Evolutionary conservation across 2,888 invertebrate genomes (phyloP), one percentile per base, ranked within the genome.

Genomic region (Rhimphoctona megacephalus): DNA sequence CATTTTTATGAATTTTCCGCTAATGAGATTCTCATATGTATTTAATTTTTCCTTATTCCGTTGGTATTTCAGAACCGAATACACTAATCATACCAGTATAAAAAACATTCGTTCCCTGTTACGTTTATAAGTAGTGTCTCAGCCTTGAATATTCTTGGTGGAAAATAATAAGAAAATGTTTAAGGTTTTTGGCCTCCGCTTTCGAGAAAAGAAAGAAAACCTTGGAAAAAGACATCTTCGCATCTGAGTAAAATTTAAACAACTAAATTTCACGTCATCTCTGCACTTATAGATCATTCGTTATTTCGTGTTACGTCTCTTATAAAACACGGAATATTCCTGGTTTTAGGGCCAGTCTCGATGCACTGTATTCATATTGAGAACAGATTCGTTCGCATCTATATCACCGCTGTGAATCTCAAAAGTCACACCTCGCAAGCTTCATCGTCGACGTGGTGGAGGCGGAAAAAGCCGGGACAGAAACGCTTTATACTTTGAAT

Each of bases 401-500:
- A 52, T 83, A 67, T 79, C 73, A 52, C 39, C 33, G 69, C 19
- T 46, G 25, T 36, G 67, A 33, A 76, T 33, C 82, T 61, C 54
- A 74, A 76, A 86, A 86, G 81, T 86, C 83, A 86, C 86, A 84
- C 84, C 81, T 84, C 81, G 74, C 72, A 54, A 57, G 76, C 76
- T 57, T 61, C 76, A 70, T 78, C 76, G 81, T 64, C 74, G 72
- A 72, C 52, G 83, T 73, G 33, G 80, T 57, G 83, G 78, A 81
- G 81, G 84, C 81, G 86, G 81, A 86, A 86, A 86, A 86, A 86
- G 81, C 83, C 54, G 67, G 66, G 81, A 78, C 81, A 78, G 57
- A 77, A 52, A 69, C 69, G 83, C 84, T 81, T 86, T 82, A 81
- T 86, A 81, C 84, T 86, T 84, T 74, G 79, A 46, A 74, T 81